A percentile compares a stretch with the other conserved stretches of the same genome.
Conservation (phyloP, 2,797 vertebrate species). For the Pipistrellus nathusii region DNA sequence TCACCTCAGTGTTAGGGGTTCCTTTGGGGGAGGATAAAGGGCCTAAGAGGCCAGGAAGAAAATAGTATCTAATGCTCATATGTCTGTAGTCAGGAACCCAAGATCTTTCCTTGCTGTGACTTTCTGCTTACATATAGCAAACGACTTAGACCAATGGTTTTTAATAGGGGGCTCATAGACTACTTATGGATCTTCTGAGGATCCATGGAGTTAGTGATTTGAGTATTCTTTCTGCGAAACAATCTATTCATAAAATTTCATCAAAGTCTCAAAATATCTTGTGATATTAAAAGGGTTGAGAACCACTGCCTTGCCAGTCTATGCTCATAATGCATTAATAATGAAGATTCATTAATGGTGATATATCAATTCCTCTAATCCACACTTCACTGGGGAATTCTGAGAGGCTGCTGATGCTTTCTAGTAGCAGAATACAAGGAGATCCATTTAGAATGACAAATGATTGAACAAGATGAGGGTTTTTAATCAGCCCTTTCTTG, state of each 20-base stretch:
- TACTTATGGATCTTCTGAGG: neutral
- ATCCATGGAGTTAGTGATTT: neutral
- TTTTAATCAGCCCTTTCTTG: neutral
- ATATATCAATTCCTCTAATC: neutral
- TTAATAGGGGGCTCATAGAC: neutral
- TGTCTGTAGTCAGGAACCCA: neutral
- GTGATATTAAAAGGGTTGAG: slow-evolving; percentile 16
- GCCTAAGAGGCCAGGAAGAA: neutral
- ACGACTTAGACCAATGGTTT: neutral
- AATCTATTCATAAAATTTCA: neutral
- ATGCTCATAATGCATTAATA: neutral
- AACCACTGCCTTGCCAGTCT: neutral
- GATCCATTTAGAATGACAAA: neutral
- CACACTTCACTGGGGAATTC: neutral
- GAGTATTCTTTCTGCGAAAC: neutral
- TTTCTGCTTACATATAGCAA: neutral
- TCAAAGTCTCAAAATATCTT: neutral
- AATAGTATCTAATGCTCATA: neutral
- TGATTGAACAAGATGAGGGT: neutral
- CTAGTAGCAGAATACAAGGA: neutral
- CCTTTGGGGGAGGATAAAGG: neutral
- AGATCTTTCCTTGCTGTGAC: neutral
- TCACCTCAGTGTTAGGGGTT: neutral
- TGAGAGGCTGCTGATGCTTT: neutral
- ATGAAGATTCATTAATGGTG: neutral